Base-by-base conservation (phyloP, 2,113 vertebrate species). In the Onychorhynchus coronatus region DNA sequence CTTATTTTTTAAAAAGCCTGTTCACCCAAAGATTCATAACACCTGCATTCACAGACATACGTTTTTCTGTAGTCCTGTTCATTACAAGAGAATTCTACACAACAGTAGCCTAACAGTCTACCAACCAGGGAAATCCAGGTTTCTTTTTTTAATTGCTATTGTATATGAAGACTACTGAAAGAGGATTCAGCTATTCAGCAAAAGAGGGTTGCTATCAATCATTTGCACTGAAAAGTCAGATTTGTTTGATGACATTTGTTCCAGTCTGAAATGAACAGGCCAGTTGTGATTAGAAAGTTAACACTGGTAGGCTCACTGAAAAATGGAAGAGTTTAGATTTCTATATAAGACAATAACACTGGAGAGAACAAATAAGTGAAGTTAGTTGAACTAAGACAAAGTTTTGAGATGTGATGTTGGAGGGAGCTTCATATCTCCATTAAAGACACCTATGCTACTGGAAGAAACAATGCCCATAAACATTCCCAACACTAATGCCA, bases 91-190 rank as follows among this genome's bases (percentile, higher is more conserved):
- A 28, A 83, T 79, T 53, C 31, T 55, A 28, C 12, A 53, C 6
- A 66, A 56, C 1, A 5, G 8, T 27, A 39, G 10, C 47, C 24
- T 55, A 91, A 37, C 16, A 33, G 18, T 41, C 20, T 62, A 76
- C 12, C 25, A 77, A 49, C 1, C 19, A 56, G 7, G 25, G 35
- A 76, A 70, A 49, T 2, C 0, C 0, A 50, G 2, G 5, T 37
- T 83, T 52, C 3, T 33, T 44, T 71, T 42, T 78, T 52, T 14
- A 72, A 65, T 66, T 82, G 24, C 4, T 56, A 14, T 41, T 78
- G 2, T 21, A 17, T 65, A 50, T 47, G 14, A 81, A 87, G 11
- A 62, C 5, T 46, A 70, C 49, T 52, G 42, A 76, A 87, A 80
- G 20, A 65, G 2, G 3, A 62, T 50, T 77, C 58, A 68, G 7